These are phyloP conservation scores for Arctopsyche grandis DNA, from an alignment of 1,140 invertebrate species.

Conservation along the genomic window DNA sequence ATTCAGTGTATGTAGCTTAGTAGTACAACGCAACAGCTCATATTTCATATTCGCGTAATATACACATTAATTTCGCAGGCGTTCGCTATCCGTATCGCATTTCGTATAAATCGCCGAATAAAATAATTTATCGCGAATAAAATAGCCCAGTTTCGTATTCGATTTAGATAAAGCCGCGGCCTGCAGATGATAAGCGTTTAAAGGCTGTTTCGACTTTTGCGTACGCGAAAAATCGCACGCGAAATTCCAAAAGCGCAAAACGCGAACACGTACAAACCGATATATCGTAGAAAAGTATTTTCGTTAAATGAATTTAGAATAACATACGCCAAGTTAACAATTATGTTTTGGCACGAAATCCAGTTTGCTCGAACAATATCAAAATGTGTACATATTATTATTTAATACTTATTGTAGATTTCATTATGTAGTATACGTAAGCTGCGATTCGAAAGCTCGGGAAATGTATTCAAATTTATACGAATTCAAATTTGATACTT, in stretches of 20 bases:
- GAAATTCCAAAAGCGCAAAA: background rate
- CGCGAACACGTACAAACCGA: background rate
- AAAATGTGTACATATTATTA: background rate
- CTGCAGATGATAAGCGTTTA: constrained; percentile 6
- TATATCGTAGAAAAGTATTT: background rate
- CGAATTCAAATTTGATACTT: constrained; percentile 24
- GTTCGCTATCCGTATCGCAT: background rate
- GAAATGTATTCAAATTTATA: constrained; percentile 25
- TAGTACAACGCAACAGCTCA: background rate
- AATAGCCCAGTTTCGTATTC: constrained; percentile 15
- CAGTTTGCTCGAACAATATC: background rate
- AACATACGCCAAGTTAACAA: background rate
- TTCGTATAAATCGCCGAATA: constrained; percentile 10
- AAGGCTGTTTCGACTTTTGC: background rate
- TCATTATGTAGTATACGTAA: background rate
- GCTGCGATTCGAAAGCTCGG: background rate
- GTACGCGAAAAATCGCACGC: background rate
- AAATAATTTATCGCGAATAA: constrained; percentile 26
- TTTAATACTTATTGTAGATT: background rate
- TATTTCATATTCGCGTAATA: constrained; percentile 1
- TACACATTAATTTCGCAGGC: too few species aligned
- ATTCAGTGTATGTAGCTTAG: too few species aligned
- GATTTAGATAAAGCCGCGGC: background rate
- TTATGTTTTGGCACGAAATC: too few species aligned
- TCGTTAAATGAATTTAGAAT: background rate